A percentile compares a stretch with the other conserved stretches of the same genome.
Evolutionary conservation across 2,797 vertebrate genomes (phyloP).

Genomic region (Sebastes diaconus): DNA sequence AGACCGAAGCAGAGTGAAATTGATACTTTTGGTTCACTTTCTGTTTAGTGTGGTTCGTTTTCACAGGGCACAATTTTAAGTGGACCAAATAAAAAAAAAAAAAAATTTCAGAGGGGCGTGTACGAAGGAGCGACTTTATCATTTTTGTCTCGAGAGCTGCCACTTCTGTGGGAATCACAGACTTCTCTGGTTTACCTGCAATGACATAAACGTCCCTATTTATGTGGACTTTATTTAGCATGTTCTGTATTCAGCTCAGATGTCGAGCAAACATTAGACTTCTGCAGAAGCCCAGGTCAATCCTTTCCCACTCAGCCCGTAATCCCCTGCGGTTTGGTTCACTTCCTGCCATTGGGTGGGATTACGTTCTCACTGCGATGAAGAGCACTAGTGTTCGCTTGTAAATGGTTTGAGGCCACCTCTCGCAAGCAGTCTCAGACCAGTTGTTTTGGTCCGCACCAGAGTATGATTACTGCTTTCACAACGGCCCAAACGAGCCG

Average conservation of each 20-base stretch:
- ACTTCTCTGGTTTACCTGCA: not conserved
- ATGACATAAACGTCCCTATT: not conserved
- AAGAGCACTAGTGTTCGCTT: not conserved
- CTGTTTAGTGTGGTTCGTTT: not conserved
- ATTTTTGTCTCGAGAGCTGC: not conserved
- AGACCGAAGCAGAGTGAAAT: not conserved
- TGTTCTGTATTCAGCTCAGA: no score
- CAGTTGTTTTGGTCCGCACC: not conserved
- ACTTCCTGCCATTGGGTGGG: no score
- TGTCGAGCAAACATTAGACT: no score
- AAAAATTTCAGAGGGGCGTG: no score
- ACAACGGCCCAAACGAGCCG: not conserved
- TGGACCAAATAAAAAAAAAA: not conserved
- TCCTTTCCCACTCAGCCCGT: no score
- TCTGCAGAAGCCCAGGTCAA: no score
- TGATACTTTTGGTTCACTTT: not conserved
- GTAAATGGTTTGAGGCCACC: no score
- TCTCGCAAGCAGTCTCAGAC: no score
- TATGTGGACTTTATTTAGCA: no score
- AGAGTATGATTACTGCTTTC: not conserved
- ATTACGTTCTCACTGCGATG: not conserved
- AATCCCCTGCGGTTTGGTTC: no score
- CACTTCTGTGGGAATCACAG: not conserved
- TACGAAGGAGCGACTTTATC: no score
- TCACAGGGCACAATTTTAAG: not conserved